Conservation (phyloP, 2,797 vertebrate genomes). For the Propithecus perrieri region DNA sequence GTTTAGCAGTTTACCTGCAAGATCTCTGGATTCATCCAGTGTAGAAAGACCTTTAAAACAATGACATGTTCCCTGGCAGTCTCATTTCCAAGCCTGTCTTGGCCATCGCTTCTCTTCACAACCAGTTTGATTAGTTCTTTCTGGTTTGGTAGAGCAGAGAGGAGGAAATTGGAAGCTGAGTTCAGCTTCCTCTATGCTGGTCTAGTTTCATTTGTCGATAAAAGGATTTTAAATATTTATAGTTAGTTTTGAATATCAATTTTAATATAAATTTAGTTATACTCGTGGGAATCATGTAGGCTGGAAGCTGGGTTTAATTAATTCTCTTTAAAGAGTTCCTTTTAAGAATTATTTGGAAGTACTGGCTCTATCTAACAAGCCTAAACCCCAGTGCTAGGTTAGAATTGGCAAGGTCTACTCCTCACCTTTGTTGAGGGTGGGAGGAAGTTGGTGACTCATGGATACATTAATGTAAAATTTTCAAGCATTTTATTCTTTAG, state of each 20-base stretch:
- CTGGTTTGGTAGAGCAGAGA: neutral
- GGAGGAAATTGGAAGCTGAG: neutral
- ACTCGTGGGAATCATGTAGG: neutral
- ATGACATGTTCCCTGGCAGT: neutral
- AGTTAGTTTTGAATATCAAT: constrained; percentile 19
- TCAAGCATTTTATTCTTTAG: neutral
- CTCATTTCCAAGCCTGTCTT: neutral
- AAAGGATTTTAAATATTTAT: constrained; percentile 31
- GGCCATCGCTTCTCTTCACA: neutral
- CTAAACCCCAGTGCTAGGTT: neutral
- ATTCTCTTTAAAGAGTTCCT: neutral
- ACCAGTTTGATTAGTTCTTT: neutral
- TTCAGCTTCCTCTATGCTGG: neutral
- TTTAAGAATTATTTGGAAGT: neutral
- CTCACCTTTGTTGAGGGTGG: neutral
- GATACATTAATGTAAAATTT: neutral
- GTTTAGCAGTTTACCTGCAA: neutral
- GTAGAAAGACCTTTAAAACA: neutral
- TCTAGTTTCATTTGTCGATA: neutral
- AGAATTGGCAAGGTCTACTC: neutral
- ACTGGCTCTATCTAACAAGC: neutral
- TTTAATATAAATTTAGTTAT: constrained; percentile 30
- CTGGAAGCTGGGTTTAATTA: neutral
- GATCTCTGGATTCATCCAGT: neutral
- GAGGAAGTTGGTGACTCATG: neutral